phyloP scores from a whole-genome alignment of 2,113 vertebrate genomes.

The Azemiops feae region DNA sequence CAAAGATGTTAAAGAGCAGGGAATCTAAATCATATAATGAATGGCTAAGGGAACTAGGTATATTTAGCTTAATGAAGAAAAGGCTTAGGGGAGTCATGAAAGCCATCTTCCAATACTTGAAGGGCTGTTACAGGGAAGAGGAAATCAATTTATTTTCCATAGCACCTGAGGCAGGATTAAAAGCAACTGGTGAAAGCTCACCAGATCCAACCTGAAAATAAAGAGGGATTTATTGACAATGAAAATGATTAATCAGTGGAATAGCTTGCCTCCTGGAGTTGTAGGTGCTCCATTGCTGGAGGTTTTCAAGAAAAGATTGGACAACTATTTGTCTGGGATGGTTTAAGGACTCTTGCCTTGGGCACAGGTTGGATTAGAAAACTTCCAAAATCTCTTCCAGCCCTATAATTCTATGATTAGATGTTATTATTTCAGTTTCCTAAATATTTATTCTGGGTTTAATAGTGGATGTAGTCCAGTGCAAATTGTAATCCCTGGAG shows the following conservation, averaged over 20 bases:
- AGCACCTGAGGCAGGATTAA: background rate
- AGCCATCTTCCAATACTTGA: background rate
- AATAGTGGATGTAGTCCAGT: background rate
- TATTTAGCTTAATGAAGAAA: background rate
- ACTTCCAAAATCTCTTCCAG: background rate
- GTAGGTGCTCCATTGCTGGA: background rate
- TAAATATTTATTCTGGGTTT: background rate
- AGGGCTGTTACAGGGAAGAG: background rate
- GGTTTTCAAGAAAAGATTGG: background rate
- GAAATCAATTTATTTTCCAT: background rate
- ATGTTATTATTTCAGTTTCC: background rate
- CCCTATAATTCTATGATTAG: background rate
- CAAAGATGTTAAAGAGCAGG: background rate
- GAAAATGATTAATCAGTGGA: background rate
- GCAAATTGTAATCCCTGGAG: background rate
- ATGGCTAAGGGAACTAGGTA: background rate
- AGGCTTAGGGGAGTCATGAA: background rate
- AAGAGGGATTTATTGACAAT: background rate
- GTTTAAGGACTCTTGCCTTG: background rate
- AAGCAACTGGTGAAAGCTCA: background rate
- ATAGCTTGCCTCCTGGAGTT: background rate
- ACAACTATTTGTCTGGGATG: background rate
- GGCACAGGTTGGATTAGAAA: background rate
- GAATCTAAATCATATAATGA: background rate
- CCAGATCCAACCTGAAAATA: background rate